Evolutionary conservation across 2,888 invertebrate species (phyloP).

Genomic region (Spilosoma lubricipeda): DNA sequence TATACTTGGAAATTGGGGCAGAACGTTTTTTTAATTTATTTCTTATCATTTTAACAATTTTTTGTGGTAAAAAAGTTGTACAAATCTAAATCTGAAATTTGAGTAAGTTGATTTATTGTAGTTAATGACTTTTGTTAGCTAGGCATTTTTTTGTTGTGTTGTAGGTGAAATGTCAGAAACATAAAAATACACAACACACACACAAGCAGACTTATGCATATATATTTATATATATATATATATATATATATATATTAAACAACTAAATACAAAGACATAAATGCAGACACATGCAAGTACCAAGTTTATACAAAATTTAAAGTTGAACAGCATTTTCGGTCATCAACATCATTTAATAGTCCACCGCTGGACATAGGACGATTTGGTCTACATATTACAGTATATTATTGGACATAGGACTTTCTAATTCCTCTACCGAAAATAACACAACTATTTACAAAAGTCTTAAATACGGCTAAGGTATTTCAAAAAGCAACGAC

Average conservation of each 20-base stretch:
- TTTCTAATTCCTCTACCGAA: neutral
- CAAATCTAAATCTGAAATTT: too few relatives aligned
- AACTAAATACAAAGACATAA: neutral
- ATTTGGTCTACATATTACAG: too few relatives aligned
- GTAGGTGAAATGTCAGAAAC: neutral
- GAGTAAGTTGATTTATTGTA: too few relatives aligned
- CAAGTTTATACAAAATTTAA: neutral
- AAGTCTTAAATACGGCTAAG: neutral
- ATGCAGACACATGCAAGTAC: neutral
- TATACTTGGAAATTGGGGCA: neutral
- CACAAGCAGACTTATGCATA: neutral
- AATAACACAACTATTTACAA: neutral
- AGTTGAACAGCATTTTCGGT: too few relatives aligned
- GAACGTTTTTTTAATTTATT: too few relatives aligned
- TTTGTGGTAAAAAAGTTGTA: too few relatives aligned
- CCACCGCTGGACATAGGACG: too few relatives aligned
- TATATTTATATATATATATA: neutral
- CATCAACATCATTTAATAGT: too few relatives aligned
- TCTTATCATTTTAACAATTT: too few relatives aligned
- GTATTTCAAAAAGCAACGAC: neutral
- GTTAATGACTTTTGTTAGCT: too few relatives aligned
- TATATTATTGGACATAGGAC: too few relatives aligned
- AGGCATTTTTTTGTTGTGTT: too few relatives aligned
- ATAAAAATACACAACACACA: neutral
- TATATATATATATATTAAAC: neutral